Evolutionary conservation across 1,140 invertebrate species (phyloP).

Genomic region (Bombyx mori): DNA sequence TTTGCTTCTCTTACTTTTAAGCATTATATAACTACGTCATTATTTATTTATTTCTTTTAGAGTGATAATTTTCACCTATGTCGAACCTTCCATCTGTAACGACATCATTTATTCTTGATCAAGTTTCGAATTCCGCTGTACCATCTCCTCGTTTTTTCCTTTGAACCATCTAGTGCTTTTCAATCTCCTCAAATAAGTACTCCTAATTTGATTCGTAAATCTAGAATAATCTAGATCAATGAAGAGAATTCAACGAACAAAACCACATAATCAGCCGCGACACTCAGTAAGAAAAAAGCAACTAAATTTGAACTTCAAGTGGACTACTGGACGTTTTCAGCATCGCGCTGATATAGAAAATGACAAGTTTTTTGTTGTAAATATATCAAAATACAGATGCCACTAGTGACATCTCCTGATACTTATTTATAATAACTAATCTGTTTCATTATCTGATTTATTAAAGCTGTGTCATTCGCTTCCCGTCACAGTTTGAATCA

Average conservation of each 20-base stretch:
- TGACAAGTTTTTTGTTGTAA: conserved; percentile 1
- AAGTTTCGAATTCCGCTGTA: conserved; percentile 2
- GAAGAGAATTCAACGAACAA: conserved; percentile 5
- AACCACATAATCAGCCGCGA: conserved; percentile 4
- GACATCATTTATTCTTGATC: conserved; percentile 9
- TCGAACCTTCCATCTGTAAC: conserved; percentile 7
- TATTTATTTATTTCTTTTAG: conserved; percentile 6
- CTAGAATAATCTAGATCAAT: neutral
- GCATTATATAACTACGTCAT: conserved; percentile 7
- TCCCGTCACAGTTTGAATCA: too few species aligned
- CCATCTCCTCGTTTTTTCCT: conserved; percentile 6
- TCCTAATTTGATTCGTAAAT: conserved; percentile 6
- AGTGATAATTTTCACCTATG: conserved; percentile 8
- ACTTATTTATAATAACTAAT: too few species aligned
- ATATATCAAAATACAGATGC: too few species aligned
- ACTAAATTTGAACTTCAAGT: conserved; percentile 7
- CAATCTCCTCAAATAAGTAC: conserved; percentile 5
- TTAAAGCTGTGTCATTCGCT: too few species aligned
- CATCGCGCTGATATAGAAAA: conserved; percentile 6
- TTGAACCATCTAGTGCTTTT: conserved; percentile 1
- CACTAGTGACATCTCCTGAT: too few species aligned
- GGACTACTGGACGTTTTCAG: conserved; percentile 7
- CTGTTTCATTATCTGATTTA: too few species aligned
- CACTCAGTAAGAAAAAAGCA: conserved; percentile 5
- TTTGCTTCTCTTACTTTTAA: conserved; percentile 4